A percentile compares a stretch with the other conserved stretches of the same genome.
Conservation (phyloP, 2,113 vertebrate genomes). For the Hiodon tergisus region DNA sequence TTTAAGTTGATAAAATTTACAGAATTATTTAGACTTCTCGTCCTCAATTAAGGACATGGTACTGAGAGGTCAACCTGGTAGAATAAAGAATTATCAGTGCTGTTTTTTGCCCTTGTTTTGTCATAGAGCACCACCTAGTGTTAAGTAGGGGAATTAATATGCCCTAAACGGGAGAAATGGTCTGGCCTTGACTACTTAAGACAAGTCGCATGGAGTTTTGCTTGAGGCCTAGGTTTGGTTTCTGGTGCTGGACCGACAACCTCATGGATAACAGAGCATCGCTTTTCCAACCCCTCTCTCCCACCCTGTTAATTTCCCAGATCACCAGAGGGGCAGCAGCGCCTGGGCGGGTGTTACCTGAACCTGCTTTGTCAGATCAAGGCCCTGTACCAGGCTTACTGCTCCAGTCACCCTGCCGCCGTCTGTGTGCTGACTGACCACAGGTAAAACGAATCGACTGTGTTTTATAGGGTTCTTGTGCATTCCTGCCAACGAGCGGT, state of each 20-base stretch:
- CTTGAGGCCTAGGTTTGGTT: neutral
- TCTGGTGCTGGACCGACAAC: neutral
- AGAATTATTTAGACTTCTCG: neutral
- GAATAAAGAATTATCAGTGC: too few relatives aligned
- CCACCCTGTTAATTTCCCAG: conserved; percentile 46
- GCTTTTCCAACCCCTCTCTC: neutral
- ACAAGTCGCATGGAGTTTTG: neutral
- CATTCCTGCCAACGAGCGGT: neutral
- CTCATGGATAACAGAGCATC: neutral
- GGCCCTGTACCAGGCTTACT: conserved; percentile 84
- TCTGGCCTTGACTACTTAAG: neutral
- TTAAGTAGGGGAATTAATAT: neutral
- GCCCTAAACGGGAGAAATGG: neutral
- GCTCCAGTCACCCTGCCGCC: conserved; percentile 86
- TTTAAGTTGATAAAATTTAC: neutral
- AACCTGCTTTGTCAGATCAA: conserved; percentile 85
- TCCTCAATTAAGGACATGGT: too few relatives aligned
- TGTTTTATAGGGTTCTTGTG: too few relatives aligned
- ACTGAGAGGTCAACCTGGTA: too few relatives aligned
- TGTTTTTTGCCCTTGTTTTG: neutral
- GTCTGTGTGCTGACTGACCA: conserved; percentile 89
- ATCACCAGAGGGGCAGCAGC: conserved; percentile 84
- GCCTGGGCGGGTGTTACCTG: conserved; percentile 81
- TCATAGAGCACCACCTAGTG: conserved; percentile 15
- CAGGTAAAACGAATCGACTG: conserved; percentile 58